Evolutionary conservation across 2,797 vertebrate species (phyloP), one percentile per base, ranked within the genome.

Genomic region (Novumbra hubbsi): DNA sequence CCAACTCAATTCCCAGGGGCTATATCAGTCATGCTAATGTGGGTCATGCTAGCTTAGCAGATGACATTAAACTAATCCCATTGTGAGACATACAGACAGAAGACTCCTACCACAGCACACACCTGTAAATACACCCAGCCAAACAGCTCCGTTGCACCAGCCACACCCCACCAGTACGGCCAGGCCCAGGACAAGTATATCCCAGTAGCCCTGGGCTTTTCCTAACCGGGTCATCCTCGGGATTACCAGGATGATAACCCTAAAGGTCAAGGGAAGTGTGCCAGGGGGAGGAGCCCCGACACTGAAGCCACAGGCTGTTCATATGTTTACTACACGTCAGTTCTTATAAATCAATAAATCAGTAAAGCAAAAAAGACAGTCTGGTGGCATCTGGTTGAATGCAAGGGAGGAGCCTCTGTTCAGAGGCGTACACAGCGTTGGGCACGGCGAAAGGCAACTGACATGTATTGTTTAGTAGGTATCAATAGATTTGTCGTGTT

Each of bases 191-290:
- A 19, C 69, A 32, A 86, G 84, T 65, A 78, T 85, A 84, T 84
- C 74, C 79, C 85, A 83, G 87, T 87, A 88, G 82, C 84, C 77
- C 19, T n/a, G 28, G 32, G 41, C 63, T 77, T 63, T 84, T 75
- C 78, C 85, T 87, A 85, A 77, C 45, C 83, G 86, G 81, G 84
- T 88, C 81, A 76, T 87, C 88, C 77, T 76, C 74, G 38, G 80
- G 84, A 86, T 93, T 89, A 89, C 89, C 84, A 88, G 83, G 86
- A 89, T 67, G 89, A 94, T 88, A 91, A 94, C 91, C 92, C 77
- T 6, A 38, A 45, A 77, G 92, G 92, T 93, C 92, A 88, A 76
- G 79, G 88, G 86, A 93, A 94, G 93, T 93, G 93, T 93, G 93
- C 86, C 86, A 81, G 75, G 75, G 71, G 81, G 65, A 67, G 88